Conservation (phyloP, 2,888 invertebrate genomes). For the Spilarctia lutea region DNA sequence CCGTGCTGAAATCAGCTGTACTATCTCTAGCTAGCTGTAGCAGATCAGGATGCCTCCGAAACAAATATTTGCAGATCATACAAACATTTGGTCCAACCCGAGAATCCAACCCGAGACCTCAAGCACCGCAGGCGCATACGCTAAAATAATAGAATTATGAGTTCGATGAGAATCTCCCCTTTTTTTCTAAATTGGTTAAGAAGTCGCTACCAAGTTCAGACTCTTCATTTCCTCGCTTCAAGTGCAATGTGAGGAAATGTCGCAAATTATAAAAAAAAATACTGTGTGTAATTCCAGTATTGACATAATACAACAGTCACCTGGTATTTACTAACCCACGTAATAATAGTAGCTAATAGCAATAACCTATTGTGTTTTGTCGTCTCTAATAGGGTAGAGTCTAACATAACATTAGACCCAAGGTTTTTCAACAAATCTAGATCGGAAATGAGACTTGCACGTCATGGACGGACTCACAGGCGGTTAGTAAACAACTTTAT, state of each 20-base stretch:
- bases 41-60: too few relatives aligned
- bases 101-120: too few relatives aligned
- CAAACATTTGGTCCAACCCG: too few relatives aligned
- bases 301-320: background rate
- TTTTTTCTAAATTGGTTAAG: too few relatives aligned
- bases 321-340: background rate
- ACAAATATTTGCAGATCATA: too few relatives aligned
- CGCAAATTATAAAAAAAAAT: background rate
- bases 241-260: too few relatives aligned
- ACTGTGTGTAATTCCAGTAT: background rate
- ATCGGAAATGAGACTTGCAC: conserved; percentile 38
- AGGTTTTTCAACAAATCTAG: conserved; percentile 43
- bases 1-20: too few relatives aligned
- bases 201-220: too few relatives aligned
- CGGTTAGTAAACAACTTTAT: conserved; percentile 17
- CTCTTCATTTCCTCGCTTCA: too few relatives aligned
- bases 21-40: too few relatives aligned
- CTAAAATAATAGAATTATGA: background rate
- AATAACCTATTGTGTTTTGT: conserved; percentile 10
- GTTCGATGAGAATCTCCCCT: too few relatives aligned
- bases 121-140: too few relatives aligned
- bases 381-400: conserved; percentile 6
- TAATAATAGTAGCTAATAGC: background rate
- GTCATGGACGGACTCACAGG: conserved; percentile 16
- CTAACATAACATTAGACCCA: conserved; percentile 20